phyloP scores from a whole-genome alignment of 2,888 invertebrate genomes.

The Stramonita haemastoma region DNA sequence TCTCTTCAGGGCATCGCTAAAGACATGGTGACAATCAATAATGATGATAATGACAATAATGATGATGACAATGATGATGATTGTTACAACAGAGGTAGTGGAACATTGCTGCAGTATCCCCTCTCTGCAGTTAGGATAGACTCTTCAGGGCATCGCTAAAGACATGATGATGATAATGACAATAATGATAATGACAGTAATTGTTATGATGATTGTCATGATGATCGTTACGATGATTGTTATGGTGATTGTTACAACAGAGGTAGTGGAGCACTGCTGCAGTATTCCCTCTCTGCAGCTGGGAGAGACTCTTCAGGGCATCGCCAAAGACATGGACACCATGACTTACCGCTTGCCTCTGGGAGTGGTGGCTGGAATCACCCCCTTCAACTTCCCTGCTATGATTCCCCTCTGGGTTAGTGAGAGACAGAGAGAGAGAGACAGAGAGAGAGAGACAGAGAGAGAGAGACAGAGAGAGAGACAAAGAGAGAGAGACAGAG shows the following conservation, averaged over 20 bases:
- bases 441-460: no score
- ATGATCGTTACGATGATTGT: background rate
- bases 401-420: slow-evolving; percentile 97
- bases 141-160: slow-evolving; percentile 89
- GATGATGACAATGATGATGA: background rate
- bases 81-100: slow-evolving; percentile 84
- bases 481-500: no score
- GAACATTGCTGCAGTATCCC: slow-evolving; percentile 98
- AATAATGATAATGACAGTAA: no score
- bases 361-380: slow-evolving; percentile 95
- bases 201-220: background rate
- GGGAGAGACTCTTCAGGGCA: slow-evolving; percentile 92
- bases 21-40: slow-evolving; percentile 92
- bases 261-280: slow-evolving; percentile 98
- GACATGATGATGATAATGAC: slow-evolving; percentile 90
- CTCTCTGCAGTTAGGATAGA: slow-evolving; percentile 94
- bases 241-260: slow-evolving; percentile 53
- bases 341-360: slow-evolving; percentile 93
- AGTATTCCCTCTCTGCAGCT: slow-evolving; percentile 93
- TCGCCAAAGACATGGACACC: slow-evolving; percentile 97
- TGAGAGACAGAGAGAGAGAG: background rate
- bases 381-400: slow-evolving; percentile 99
- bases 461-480: no score
- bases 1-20: slow-evolving; percentile 90
- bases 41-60: background rate